Evolutionary conservation across 2,113 vertebrate species (phyloP), one percentile per base, ranked within the genome.

Genomic region (Uria lomvia): DNA sequence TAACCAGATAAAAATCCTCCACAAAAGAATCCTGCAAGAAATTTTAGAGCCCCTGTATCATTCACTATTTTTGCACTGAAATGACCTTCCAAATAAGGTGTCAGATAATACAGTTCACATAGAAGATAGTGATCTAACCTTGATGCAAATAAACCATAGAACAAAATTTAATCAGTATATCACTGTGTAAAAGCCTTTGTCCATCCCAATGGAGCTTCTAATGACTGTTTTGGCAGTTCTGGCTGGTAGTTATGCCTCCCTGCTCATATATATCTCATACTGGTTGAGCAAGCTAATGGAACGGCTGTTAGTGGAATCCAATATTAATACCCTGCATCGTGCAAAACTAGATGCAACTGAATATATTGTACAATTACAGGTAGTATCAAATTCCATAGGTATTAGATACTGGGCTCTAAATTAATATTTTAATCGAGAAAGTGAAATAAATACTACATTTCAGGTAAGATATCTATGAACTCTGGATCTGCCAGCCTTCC

Each of bases 171-270:
- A 98, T 98, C 97, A 97, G 95, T 95, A 95, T 92, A 98, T 98
- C 97, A 96, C 94, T 90, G 89, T 93, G 95, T 97, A 97, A 97
- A 97, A 98, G 98, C 97, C 96, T 98, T 86, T 97, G 97, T 96
- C 97, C 96, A 98, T 98, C 97, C 98, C 97, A 91, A 91, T 92
- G 97, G 97, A 97, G 96, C 95, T 94, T 94, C 98, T 98, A 98
- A 98, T 98, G 97, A 98, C 97, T 97, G 94, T 98, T 98, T 97
- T 98, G 98, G 98, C 98, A 98, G 95, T 97, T 98, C 92, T 96
- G 96, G 96, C 50, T 97, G 96, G 97, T 97, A 96, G 97, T 97
- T 97, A 90, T 94, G 95, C 97, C 97, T 96, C 96, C 97, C 92
- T 95, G 96, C 97, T 97, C 97, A 91, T 97, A 97, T 97, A 90